phyloP scores from a whole-genome alignment of 2,797 vertebrate species.

The Semotilus atromaculatus region DNA sequence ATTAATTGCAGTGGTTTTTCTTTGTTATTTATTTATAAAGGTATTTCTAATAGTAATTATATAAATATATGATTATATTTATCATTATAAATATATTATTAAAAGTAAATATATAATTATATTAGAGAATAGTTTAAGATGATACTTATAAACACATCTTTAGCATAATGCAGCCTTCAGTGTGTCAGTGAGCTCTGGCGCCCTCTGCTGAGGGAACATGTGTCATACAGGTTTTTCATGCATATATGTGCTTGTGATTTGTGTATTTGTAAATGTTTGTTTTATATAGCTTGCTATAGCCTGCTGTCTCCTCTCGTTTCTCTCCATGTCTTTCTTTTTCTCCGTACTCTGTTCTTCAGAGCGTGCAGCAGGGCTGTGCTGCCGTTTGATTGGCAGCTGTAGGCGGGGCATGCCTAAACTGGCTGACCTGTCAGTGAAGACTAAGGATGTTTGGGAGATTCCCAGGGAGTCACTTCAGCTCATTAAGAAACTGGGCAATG shows the following conservation, averaged over 20 bases:
- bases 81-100: too few species aligned
- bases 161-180: neutral
- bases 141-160: neutral
- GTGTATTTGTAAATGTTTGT: slow-evolving; percentile 36
- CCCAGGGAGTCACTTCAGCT: slow-evolving; percentile 91
- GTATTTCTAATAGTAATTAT: neutral
- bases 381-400: slow-evolving; percentile 89
- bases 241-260: neutral
- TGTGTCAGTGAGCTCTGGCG: slow-evolving; percentile 17
- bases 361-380: slow-evolving; percentile 89
- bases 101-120: neutral
- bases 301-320: slow-evolving; percentile 50
- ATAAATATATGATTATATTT: too few species aligned
- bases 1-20: neutral
- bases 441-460: slow-evolving; percentile 95
- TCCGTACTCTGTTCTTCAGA: slow-evolving; percentile 74
- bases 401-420: slow-evolving; percentile 89
- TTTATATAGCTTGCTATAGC: slow-evolving; percentile 33
- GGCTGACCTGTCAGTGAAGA: slow-evolving; percentile 94
- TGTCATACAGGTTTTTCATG: neutral
- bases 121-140: neutral
- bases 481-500: slow-evolving; percentile 92
- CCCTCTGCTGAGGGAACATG: slow-evolving; percentile 39
- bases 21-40: neutral
- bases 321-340: slow-evolving; percentile 43